Evolutionary conservation across 1,140 invertebrate genomes (phyloP).

Genomic region (Musca vetustissima): DNA sequence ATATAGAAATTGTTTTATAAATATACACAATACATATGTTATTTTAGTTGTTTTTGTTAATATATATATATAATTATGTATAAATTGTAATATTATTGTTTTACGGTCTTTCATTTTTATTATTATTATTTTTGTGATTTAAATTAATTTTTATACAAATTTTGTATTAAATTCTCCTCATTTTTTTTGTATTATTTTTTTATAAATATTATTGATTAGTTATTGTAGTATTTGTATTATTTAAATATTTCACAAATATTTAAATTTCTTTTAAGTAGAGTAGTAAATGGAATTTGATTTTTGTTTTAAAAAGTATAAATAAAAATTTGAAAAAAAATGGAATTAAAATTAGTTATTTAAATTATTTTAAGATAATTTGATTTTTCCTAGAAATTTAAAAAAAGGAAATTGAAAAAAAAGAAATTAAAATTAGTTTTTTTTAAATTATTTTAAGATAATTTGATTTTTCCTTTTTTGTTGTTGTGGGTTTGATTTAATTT

Average conservation of each 20-base stretch:
- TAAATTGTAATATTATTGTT: background rate
- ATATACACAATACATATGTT: too few relatives aligned
- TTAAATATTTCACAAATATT: conserved; percentile 22
- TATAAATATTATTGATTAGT: background rate
- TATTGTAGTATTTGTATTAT: background rate
- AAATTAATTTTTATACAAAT: conserved; percentile 12
- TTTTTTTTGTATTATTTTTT: conserved; percentile 2
- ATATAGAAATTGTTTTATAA: conserved; percentile 12
- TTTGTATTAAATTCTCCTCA: conserved; percentile 22
- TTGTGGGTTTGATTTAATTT: conserved; percentile 8
- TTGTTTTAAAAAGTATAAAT: background rate
- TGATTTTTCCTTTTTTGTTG: background rate
- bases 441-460: background rate
- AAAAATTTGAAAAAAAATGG: too few relatives aligned
- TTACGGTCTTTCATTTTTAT: conserved; percentile 1
- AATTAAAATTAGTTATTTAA: too few relatives aligned
- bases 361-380: too few relatives aligned
- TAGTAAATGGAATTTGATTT: background rate
- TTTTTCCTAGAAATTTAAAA: too few relatives aligned
- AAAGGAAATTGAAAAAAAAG: too few relatives aligned
- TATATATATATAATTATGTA: conserved; percentile 20
- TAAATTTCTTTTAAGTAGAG: too few relatives aligned
- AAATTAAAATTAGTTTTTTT: background rate
- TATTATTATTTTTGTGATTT: conserved; percentile 7
- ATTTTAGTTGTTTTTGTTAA: conserved; percentile 5